Conservation (phyloP, 2,113 vertebrate species). For the Silurus asotus region DNA sequence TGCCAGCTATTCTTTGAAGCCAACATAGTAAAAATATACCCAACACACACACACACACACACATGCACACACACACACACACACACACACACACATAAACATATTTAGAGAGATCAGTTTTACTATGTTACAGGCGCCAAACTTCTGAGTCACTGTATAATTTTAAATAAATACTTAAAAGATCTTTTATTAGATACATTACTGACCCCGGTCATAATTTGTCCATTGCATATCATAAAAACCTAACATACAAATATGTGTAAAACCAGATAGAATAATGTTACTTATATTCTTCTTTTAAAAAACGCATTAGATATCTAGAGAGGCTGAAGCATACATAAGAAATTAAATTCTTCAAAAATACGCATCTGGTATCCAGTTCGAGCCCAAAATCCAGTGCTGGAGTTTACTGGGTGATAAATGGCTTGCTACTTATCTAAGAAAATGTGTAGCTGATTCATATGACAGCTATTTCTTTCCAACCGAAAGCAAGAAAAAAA, state of each 20-base stretch:
- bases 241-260: neutral
- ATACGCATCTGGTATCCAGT: neutral
- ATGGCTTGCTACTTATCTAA: slow-evolving; percentile 2
- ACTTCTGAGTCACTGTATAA: slow-evolving; percentile 48
- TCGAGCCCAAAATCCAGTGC: neutral
- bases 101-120: slow-evolving; percentile 36
- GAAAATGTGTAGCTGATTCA: slow-evolving; percentile 54
- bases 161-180: slow-evolving; percentile 53
- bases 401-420: neutral
- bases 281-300: neutral
- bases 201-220: slow-evolving; percentile 16
- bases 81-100: slow-evolving; percentile 29
- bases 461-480: slow-evolving; percentile 49
- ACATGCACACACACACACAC: slow-evolving; percentile 31
- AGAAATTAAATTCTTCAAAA: neutral
- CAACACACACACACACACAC: slow-evolving; percentile 34
- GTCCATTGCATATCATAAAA: neutral
- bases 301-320: too few species aligned
- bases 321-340: neutral
- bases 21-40: slow-evolving; percentile 48
- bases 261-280: neutral
- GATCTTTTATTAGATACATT: slow-evolving; percentile 41
- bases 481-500: slow-evolving; percentile 54
- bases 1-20: slow-evolving; percentile 56
- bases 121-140: slow-evolving; percentile 48